Evolutionary conservation across 2,113 vertebrate genomes (phyloP).

Genomic region (Stomatorhinus ivindoensis): DNA sequence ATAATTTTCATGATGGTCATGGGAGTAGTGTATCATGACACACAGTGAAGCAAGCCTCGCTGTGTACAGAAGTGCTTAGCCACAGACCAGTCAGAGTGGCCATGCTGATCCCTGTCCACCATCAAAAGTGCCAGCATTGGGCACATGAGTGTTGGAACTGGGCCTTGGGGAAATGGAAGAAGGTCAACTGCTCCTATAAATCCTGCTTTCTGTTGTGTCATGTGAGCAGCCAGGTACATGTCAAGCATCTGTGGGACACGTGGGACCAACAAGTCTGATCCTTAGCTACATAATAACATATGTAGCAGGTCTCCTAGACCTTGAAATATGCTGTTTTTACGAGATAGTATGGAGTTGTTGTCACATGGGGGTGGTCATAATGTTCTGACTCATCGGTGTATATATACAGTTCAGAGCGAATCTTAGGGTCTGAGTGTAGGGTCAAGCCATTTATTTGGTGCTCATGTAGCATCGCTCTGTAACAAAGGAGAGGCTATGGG

Average conservation of each 20-base stretch:
- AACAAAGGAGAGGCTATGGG: not conserved
- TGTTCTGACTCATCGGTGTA: not conserved
- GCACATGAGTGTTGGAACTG: not conserved
- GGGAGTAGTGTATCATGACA: not conserved
- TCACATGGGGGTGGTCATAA: not conserved
- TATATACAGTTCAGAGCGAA: not conserved
- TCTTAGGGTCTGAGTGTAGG: not conserved
- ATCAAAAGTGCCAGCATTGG: not conserved
- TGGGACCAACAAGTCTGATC: not conserved
- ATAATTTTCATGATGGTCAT: not conserved
- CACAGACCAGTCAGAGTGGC: not conserved
- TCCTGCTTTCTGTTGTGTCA: not conserved
- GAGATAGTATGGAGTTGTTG: too few relatives aligned
- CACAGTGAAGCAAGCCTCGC: not conserved
- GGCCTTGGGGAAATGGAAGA: not conserved
- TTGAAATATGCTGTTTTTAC: not conserved
- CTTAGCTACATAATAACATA: not conserved
- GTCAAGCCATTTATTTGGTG: not conserved
- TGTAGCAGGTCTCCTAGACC: not conserved
- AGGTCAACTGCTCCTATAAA: not conserved
- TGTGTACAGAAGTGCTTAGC: not conserved
- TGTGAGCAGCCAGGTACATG: not conserved
- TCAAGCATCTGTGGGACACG: not conserved
- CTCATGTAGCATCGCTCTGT: not conserved
- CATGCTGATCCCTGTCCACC: not conserved